Percentiles rank a stretch among this genome's conserved stretches.
phyloP scores from a whole-genome alignment of 1,140 invertebrate genomes.

The Augochlora pura region DNA sequence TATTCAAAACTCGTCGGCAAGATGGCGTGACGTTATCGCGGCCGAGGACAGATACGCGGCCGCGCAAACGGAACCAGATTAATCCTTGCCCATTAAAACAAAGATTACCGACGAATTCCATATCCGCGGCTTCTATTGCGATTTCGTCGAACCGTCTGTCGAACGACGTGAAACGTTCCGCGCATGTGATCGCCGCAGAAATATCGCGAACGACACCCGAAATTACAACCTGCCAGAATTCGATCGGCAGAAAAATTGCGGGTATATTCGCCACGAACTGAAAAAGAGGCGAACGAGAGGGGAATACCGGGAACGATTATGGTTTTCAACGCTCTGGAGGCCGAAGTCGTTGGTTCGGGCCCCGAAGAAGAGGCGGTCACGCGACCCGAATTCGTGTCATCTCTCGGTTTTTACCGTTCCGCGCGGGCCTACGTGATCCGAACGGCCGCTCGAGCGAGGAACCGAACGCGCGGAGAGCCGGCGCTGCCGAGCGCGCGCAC shows the following conservation, averaged over 20 bases:
- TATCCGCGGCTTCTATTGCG: too few relatives aligned
- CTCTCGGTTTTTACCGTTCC: conserved; percentile 63
- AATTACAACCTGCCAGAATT: too few relatives aligned
- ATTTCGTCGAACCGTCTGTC: not conserved
- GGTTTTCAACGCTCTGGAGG: not conserved
- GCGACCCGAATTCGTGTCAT: conserved; percentile 48
- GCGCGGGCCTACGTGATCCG: conserved; percentile 62
- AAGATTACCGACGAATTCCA: not conserved
- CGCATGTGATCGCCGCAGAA: too few relatives aligned
- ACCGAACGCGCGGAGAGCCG: conserved; percentile 16
- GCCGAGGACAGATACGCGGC: not conserved
- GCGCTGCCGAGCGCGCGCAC: not conserved
- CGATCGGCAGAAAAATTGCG: too few relatives aligned
- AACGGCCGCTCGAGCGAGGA: conserved; percentile 58
- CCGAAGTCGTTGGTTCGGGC: conserved; percentile 13
- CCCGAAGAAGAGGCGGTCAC: conserved; percentile 18
- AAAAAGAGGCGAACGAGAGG: not conserved
- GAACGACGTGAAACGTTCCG: too few relatives aligned
- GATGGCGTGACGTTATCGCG: not conserved
- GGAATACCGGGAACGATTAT: not conserved
- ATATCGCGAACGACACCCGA: too few relatives aligned
- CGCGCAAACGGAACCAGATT: not conserved
- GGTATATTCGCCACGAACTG: too few relatives aligned
- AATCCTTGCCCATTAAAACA: not conserved
- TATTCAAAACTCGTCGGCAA: conserved; percentile 3